Conservation (phyloP, 1,140 invertebrate species). For the Pararge aegeria region DNA sequence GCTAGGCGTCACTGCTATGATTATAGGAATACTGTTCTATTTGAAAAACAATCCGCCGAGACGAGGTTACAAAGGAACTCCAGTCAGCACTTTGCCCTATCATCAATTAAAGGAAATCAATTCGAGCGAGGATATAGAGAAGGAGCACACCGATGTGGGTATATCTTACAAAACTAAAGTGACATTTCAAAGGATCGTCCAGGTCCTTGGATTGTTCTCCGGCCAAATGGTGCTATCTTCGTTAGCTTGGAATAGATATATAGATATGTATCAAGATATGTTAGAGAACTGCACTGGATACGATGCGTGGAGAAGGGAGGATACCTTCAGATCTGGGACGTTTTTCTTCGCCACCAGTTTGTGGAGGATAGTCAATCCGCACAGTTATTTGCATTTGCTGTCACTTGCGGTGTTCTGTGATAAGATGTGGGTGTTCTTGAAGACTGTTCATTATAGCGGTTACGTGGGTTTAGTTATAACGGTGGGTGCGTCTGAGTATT, state of each 20-base stretch:
- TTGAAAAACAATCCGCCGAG: conserved; percentile 85
- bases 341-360: conserved; percentile 87
- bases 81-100: conserved; percentile 70
- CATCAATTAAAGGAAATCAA: conserved; percentile 75
- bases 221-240: conserved; percentile 87
- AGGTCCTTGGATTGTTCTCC: conserved; percentile 83
- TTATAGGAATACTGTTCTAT: conserved; percentile 83
- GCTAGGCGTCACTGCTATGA: conserved; percentile 84
- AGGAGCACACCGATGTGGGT: conserved; percentile 78
- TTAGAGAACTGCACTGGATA: conserved; percentile 83
- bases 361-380: conserved; percentile 90
- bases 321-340: conserved; percentile 81
- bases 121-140: conserved; percentile 71
- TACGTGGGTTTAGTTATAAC: conserved; percentile 53
- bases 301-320: conserved; percentile 79
- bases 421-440: conserved; percentile 87
- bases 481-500: conserved; percentile 57
- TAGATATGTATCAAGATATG: conserved; percentile 87
- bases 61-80: conserved; percentile 83
- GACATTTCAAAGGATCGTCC: conserved; percentile 81
- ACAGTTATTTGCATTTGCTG: conserved; percentile 87
- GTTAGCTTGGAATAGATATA: conserved; percentile 89
- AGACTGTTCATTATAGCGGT: conserved; percentile 82
- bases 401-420: conserved; percentile 90
- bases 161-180: conserved; percentile 84